Percentiles rank a stretch among this genome's conserved stretches.
These are phyloP conservation scores for Pangasianodon gigas DNA, from an alignment of 2,113 vertebrate genomes.

Conservation along the genomic window DNA sequence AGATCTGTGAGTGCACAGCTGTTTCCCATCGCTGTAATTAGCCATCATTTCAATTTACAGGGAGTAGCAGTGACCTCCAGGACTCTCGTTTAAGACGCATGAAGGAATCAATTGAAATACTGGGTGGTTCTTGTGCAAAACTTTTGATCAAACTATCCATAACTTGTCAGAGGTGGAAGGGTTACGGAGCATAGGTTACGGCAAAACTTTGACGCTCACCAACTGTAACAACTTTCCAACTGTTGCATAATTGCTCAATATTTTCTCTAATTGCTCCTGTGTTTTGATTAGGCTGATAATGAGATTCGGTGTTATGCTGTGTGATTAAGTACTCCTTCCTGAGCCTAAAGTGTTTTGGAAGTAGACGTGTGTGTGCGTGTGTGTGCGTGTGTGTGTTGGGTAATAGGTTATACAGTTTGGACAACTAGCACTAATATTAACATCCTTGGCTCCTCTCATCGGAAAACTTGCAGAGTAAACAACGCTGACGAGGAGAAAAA, in stretches of 20 bases:
- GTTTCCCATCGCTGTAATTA: conserved; percentile 64
- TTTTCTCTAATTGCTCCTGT: neutral
- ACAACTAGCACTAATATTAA: conserved; percentile 22
- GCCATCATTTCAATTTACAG: conserved; percentile 53
- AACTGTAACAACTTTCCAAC: conserved; percentile 38
- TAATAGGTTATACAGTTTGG: conserved; percentile 25
- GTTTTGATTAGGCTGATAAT: conserved; percentile 16
- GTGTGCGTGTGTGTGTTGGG: conserved; percentile 6
- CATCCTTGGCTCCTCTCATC: neutral
- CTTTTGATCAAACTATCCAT: conserved; percentile 43
- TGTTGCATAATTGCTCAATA: neutral
- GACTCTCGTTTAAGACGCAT: neutral
- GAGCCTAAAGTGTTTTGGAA: conserved; percentile 3
- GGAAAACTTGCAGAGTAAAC: conserved; percentile 5
- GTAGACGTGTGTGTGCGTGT: neutral
- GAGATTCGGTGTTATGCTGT: conserved; percentile 3
- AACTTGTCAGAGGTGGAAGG: neutral
- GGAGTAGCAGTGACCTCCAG: conserved; percentile 44
- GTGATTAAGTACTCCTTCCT: neutral
- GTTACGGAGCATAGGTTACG: neutral
- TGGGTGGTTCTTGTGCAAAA: conserved; percentile 26
- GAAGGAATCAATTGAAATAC: conserved; percentile 32
- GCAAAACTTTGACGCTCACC: neutral
- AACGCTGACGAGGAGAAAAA: neutral
- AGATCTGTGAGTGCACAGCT: conserved; percentile 55